Evolutionary conservation across 1,140 invertebrate genomes (phyloP), one percentile per base, ranked within the genome.

Genomic region (Aphelinus certus): DNA sequence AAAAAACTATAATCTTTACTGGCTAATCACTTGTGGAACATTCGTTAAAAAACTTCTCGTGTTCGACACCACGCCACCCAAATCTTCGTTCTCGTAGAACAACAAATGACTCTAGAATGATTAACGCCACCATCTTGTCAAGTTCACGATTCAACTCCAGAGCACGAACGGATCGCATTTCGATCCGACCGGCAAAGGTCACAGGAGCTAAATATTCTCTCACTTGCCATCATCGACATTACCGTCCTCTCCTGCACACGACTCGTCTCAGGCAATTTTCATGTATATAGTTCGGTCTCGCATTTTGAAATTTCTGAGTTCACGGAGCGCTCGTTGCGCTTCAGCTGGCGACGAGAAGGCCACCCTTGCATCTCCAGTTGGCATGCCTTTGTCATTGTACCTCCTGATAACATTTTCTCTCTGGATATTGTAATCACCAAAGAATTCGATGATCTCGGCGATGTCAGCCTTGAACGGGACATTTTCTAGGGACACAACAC

Each of bases 331-430:
- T 43, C 91, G 88, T 71, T 92, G 89, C 0, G 95, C 95, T 70
- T 97, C 94, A 26, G 91, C 89, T 0, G 93, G 92, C 1, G 91
- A 90, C 0, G 88, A 88, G 81, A 98, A 96, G 1, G 94, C 92
- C 0, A 98, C 93, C 6, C 95, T 91, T 1, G 95, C 95, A 84
- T 98, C 96, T 0, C 96, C 95, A 1, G 96, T 97, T 0, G 95
- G 93, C 84, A 93, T 92, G 0, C 95, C 94, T 62, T 92, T 91
- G 48, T 96, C 94, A 83, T 96, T 95, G 84, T 94, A 97, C 1
- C 95, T 88, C 48, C 95, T 83, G 71, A 96, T 94, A 2, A 97
- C 91, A 78, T 95, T 93, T 75, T 95, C 92, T 1, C 92, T 89
- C 7, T 91, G 90, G 0, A 95, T 82, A 61, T 93, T 91, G 78